Conservation (phyloP, 2,888 invertebrate genomes). For the Cosmorhoe ocellata region DNA sequence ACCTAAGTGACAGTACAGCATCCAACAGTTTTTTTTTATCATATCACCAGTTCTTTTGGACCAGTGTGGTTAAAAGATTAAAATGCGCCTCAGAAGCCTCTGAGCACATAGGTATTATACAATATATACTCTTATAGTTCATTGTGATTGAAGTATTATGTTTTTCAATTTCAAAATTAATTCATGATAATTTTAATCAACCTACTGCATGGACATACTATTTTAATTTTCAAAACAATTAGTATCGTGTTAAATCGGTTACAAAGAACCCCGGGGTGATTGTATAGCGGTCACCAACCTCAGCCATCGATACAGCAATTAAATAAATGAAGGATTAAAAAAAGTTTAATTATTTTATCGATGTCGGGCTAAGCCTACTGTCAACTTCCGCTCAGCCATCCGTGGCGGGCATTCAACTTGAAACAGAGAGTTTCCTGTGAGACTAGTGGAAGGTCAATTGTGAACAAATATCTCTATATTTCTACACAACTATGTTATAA, state of each 20-base stretch:
- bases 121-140: too few species aligned
- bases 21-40: too few species aligned
- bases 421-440: constrained; percentile 55
- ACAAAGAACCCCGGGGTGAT: constrained; percentile 11
- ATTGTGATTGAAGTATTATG: too few species aligned
- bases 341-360: constrained; percentile 36
- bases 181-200: too few species aligned
- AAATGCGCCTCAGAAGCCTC: too few species aligned
- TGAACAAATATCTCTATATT: constrained; percentile 53
- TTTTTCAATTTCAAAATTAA: too few species aligned
- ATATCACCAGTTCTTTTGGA: too few species aligned
- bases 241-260: constrained; percentile 8
- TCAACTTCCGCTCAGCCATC: constrained; percentile 38
- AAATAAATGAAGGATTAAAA: constrained; percentile 33
- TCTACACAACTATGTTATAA: constrained; percentile 39
- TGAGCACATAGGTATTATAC: too few species aligned
- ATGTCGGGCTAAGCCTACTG: constrained; percentile 34
- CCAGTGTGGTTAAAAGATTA: too few species aligned
- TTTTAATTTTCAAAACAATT: constrained; percentile 1
- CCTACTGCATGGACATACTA: too few species aligned
- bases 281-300: constrained; percentile 19
- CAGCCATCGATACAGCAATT: constrained; percentile 33
- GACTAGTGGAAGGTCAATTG: constrained; percentile 54
- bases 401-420: constrained; percentile 52
- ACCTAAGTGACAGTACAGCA: too few species aligned